Conservation (phyloP, 1,140 invertebrate species). For the Monochamus saltuarius region DNA sequence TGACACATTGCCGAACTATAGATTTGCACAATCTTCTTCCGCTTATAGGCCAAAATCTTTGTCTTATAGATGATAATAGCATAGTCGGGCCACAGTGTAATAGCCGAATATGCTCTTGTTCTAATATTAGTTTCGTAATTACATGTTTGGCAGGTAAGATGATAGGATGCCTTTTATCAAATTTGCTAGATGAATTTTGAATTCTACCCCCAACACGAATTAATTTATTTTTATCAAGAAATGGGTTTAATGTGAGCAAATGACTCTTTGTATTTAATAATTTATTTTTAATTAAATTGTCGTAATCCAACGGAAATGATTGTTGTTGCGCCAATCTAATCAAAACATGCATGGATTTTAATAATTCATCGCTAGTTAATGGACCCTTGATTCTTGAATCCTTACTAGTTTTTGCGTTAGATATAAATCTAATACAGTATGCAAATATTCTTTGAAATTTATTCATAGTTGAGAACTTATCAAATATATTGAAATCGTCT, state of each 20-base stretch:
- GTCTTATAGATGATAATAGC: slow-evolving; percentile 19
- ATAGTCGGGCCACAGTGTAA: slow-evolving; percentile 19
- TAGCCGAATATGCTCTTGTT: slow-evolving; percentile 20
- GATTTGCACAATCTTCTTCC: slow-evolving; percentile 29
- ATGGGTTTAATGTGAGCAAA: slow-evolving; percentile 28
- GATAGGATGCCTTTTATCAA: slow-evolving; percentile 29
- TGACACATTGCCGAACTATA: slow-evolving; percentile 21
- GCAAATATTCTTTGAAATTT: slow-evolving; percentile 1
- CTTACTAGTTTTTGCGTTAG: background rate
- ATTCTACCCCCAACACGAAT: slow-evolving; percentile 42
- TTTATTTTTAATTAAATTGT: slow-evolving; percentile 18
- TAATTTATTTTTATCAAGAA: slow-evolving; percentile 32
- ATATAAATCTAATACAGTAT: background rate
- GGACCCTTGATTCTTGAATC: background rate
- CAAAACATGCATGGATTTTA: slow-evolving; percentile 8
- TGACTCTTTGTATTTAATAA: slow-evolving; percentile 13
- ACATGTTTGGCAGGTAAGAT: slow-evolving; percentile 25
- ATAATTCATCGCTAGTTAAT: slow-evolving; percentile 8
- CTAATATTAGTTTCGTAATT: slow-evolving; percentile 27
- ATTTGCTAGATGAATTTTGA: slow-evolving; percentile 26
- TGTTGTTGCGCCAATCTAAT: slow-evolving; percentile 12
- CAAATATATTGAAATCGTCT: slow-evolving; percentile 4
- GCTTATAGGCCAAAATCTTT: slow-evolving; percentile 6
- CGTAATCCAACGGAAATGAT: slow-evolving; percentile 13
- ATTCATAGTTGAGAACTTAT: slow-evolving; percentile 1